These are phyloP conservation scores for Phalacrocorax carbo DNA, from an alignment of 2,113 vertebrate species.

Conservation along the genomic window DNA sequence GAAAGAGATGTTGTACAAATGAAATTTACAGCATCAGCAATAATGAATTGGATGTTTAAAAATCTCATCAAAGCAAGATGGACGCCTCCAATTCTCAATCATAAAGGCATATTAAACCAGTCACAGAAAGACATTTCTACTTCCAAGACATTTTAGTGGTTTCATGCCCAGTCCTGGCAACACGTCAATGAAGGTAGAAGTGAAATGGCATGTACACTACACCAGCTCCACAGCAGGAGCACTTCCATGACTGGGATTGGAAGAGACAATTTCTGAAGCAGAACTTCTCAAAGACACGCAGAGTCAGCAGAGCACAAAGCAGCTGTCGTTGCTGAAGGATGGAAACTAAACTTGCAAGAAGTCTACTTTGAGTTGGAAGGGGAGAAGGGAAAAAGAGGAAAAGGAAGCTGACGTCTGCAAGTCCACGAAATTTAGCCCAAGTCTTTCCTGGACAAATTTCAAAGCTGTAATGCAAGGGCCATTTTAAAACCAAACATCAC, in stretches of 20 bases:
- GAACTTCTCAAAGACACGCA: background rate
- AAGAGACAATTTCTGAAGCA: background rate
- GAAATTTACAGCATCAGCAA: background rate
- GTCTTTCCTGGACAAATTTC: background rate
- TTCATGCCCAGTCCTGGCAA: background rate
- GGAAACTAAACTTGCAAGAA: background rate
- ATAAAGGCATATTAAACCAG: background rate
- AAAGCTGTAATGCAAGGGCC: background rate
- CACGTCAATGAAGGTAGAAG: conserved; percentile 48
- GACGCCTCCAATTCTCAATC: background rate
- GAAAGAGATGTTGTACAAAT: background rate
- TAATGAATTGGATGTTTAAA: background rate
- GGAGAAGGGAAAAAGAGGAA: background rate
- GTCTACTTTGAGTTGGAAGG: background rate
- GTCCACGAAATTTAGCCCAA: background rate
- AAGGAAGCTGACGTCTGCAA: background rate
- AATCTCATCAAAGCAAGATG: background rate
- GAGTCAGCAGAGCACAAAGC: conserved; percentile 13
- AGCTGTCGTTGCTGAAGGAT: background rate
- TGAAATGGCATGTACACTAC: background rate
- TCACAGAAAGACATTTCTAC: conserved; percentile 23
- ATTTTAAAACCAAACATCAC: background rate
- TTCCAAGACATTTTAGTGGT: background rate
- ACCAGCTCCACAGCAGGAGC: background rate
- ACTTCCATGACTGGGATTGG: background rate